These are phyloP conservation scores for Trichomalopsis sarcophagae DNA, from an alignment of 1,140 invertebrate species.

Conservation along the genomic window DNA sequence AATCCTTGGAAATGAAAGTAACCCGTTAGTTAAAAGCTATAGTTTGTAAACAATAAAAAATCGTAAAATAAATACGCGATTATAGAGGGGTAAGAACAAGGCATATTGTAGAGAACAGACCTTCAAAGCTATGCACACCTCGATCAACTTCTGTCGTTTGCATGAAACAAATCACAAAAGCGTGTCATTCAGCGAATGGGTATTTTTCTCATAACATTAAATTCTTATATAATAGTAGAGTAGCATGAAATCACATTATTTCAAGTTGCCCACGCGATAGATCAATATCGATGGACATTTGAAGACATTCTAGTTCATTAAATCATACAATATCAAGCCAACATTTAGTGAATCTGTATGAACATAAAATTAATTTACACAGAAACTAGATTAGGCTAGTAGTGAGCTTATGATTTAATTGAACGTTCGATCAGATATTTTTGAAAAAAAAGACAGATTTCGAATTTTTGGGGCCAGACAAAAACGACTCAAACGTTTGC, in stretches of 20 bases:
- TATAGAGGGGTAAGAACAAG: conserved; percentile 56
- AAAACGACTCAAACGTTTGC: conserved; percentile 20
- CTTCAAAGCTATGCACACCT: conserved; percentile 93
- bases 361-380: background rate
- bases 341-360: background rate
- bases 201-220: conserved; percentile 47
- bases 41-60: conserved; percentile 1
- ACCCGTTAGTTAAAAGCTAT: conserved; percentile 2
- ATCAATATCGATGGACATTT: conserved; percentile 10
- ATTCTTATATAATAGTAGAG: conserved; percentile 36
- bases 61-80: conserved; percentile 42
- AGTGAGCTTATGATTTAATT: conserved; percentile 36
- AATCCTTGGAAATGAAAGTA: background rate
- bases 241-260: background rate
- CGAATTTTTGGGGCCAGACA: conserved; percentile 21
- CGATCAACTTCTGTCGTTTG: conserved; percentile 88
- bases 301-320: conserved; percentile 18
- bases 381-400: background rate
- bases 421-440: background rate
- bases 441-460: background rate
- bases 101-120: conserved; percentile 79
- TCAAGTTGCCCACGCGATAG: background rate
- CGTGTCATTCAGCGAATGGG: conserved; percentile 69
- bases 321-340: conserved; percentile 31
- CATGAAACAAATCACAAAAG: conserved; percentile 78